phyloP scores from a whole-genome alignment of 2,797 vertebrate genomes.

The Ctenochaetus hawaiiensis region DNA sequence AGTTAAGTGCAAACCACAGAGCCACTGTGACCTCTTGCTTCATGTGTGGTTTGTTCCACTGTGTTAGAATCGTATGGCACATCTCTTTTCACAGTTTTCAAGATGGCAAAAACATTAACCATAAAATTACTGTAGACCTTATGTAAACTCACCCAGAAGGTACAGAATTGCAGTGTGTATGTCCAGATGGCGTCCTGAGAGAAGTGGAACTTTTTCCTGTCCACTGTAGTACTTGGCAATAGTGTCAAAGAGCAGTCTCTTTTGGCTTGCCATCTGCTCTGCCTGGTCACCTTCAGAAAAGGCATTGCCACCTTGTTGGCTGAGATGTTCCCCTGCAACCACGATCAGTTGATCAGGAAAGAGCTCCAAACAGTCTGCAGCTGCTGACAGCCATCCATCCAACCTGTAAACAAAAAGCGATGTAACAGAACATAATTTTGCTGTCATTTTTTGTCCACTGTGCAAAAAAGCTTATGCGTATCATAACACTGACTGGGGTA shows the following conservation, averaged over 20 bases:
- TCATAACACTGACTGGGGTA: constrained; percentile 84
- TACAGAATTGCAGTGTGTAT: constrained; percentile 87
- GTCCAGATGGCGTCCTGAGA: constrained; percentile 84
- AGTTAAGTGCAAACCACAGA: background rate
- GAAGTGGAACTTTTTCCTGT: constrained; percentile 86
- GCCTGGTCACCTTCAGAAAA: constrained; percentile 32
- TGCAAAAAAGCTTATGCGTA: background rate
- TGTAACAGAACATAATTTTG: background rate
- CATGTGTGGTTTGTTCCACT: background rate
- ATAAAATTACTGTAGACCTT: background rate
- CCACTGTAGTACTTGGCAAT: constrained; percentile 89
- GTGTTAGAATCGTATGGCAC: background rate
- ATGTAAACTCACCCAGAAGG: constrained; percentile 85
- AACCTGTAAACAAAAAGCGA: constrained; percentile 68
- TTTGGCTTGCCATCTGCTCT: constrained; percentile 75
- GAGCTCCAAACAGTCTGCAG: constrained; percentile 90
- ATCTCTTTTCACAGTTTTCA: background rate
- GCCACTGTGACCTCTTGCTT: background rate
- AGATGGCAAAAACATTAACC: background rate
- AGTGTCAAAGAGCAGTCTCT: constrained; percentile 89
- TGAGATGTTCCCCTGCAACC: constrained; percentile 87
- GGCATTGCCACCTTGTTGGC: constrained; percentile 60
- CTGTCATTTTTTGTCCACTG: background rate
- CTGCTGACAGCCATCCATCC: constrained; percentile 88
- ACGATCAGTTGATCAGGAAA: constrained; percentile 91